phyloP scores from a whole-genome alignment of 2,888 invertebrate genomes.

The Drosophila limbata region DNA sequence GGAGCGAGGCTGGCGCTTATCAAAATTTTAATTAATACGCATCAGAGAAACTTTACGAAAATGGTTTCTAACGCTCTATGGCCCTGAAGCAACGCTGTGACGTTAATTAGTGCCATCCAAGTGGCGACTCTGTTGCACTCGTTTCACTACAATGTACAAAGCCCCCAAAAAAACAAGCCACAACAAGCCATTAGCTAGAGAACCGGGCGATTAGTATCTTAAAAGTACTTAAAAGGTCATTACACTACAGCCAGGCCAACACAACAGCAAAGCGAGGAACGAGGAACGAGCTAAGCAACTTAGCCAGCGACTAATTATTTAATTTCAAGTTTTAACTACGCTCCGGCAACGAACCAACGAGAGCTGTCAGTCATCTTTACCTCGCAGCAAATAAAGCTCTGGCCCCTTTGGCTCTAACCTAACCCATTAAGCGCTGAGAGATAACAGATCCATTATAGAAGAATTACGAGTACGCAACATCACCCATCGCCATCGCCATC shows the following conservation, averaged over 20 bases:
- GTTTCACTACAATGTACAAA: slow-evolving; percentile 43
- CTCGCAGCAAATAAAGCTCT: slow-evolving; percentile 50
- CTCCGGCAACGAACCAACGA: slow-evolving; percentile 40
- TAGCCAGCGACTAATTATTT: slow-evolving; percentile 79
- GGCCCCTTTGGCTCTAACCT: slow-evolving; percentile 60
- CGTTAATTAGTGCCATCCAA: slow-evolving; percentile 78
- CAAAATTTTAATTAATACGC: slow-evolving; percentile 81
- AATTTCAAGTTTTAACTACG: slow-evolving; percentile 79
- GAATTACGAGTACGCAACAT: slow-evolving; percentile 78
- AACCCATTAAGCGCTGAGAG: slow-evolving; percentile 78
- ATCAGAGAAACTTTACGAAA: slow-evolving; percentile 77
- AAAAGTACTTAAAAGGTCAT: slow-evolving; percentile 81
- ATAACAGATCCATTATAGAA: slow-evolving; percentile 80
- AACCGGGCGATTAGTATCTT: slow-evolving; percentile 75
- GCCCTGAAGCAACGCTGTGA: slow-evolving; percentile 65
- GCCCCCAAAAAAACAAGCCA: slow-evolving; percentile 60
- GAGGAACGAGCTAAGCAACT: slow-evolving; percentile 55
- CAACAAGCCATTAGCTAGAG: slow-evolving; percentile 78
- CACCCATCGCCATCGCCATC: slow-evolving; percentile 49
- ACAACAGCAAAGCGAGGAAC: slow-evolving; percentile 5
- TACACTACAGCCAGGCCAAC: slow-evolving; percentile 59
- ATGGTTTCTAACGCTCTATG: slow-evolving; percentile 61
- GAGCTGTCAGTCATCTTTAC: slow-evolving; percentile 73
- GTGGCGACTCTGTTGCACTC: slow-evolving; percentile 74
- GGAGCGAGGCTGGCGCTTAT: slow-evolving; percentile 59